Percentiles rank a stretch among this genome's conserved stretches.
Conservation (phyloP, 2,113 vertebrate genomes). For the Myiozetetes cayanensis region DNA sequence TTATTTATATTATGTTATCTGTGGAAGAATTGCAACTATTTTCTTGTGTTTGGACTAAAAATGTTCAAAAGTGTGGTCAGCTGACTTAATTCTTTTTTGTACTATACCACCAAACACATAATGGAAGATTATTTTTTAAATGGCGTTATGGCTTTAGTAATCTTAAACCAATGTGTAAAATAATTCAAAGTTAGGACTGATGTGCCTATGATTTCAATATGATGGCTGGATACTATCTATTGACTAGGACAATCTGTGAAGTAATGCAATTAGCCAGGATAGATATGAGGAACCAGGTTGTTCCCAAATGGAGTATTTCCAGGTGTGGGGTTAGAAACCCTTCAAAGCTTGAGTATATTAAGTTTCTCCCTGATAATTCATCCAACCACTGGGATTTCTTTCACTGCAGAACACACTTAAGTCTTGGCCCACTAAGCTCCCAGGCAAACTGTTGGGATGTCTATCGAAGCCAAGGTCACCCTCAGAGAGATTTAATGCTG, state of each 20-base stretch:
- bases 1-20: conserved; percentile 58
- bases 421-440: neutral
- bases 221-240: neutral
- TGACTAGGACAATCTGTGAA: neutral
- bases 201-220: neutral
- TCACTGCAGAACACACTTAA: neutral
- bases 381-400: neutral
- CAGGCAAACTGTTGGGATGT: neutral
- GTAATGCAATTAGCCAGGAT: neutral
- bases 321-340: neutral
- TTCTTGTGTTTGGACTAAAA: conserved; percentile 33
- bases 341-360: neutral
- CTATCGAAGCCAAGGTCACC: neutral
- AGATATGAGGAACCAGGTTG: neutral
- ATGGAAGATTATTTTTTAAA: neutral
- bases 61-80: neutral
- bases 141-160: neutral
- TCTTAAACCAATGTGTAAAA: neutral
- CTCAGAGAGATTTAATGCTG: neutral
- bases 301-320: neutral
- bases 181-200: neutral
- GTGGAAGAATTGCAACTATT: conserved; percentile 15
- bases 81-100: neutral
- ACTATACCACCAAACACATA: neutral
- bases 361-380: neutral